These are phyloP conservation scores for Corythornis vintsioides DNA, from an alignment of 2,113 vertebrate species.

Conservation along the genomic window DNA sequence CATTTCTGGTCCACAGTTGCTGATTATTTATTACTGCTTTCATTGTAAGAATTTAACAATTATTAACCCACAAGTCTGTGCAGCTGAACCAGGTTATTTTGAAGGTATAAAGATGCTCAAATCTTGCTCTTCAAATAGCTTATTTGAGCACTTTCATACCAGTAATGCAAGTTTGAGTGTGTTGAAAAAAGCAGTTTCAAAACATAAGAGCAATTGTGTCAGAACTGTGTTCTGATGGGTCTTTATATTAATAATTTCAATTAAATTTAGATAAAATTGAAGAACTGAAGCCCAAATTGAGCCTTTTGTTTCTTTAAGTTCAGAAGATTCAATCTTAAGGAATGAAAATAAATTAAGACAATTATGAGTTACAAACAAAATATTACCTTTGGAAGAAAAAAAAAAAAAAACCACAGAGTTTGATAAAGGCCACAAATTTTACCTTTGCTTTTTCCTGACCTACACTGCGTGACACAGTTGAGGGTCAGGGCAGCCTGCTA, in stretches of 20 bases:
- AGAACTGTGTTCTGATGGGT: neutral
- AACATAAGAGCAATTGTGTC: neutral
- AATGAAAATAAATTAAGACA: fast-evolving
- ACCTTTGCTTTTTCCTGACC: neutral
- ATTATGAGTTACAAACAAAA: neutral
- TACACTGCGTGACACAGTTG: fast-evolving
- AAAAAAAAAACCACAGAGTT: neutral
- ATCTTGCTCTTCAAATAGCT: neutral
- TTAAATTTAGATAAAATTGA: neutral
- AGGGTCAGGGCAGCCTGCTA: too few species aligned
- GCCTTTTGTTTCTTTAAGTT: neutral
- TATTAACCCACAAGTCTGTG: neutral
- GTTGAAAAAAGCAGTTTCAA: neutral
- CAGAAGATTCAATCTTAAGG: neutral
- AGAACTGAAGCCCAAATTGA: neutral
- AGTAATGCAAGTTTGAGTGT: fast-evolving
- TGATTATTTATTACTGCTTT: neutral
- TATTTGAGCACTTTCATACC: neutral
- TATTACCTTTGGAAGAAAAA: neutral
- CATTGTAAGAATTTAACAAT: neutral
- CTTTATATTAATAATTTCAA: neutral
- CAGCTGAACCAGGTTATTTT: neutral
- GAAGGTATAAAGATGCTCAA: neutral
- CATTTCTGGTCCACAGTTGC: neutral
- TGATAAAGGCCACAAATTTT: neutral